Percentiles rank a stretch among this genome's conserved stretches.
Evolutionary conservation across 2,113 vertebrate species (phyloP).

Genomic region (Notechis scutatus): DNA sequence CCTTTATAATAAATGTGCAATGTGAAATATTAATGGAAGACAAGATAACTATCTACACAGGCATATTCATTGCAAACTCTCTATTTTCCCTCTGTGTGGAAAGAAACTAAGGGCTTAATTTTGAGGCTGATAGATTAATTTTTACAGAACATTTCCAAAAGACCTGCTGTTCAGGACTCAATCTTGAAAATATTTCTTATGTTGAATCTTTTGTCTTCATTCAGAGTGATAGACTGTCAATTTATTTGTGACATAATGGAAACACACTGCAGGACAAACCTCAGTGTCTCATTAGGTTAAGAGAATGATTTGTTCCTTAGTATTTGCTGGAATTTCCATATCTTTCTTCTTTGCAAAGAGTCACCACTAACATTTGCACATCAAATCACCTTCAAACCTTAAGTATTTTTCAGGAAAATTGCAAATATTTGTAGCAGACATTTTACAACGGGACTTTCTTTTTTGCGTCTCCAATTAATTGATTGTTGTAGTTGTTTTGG

Average conservation of each 20-base stretch:
- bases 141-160: slow-evolving; percentile 12
- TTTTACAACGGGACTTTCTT: neutral
- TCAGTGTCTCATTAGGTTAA: neutral
- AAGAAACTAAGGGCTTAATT: neutral
- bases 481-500: neutral
- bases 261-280: neutral
- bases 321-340: neutral
- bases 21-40: neutral
- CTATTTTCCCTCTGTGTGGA: neutral
- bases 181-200: slow-evolving; percentile 6
- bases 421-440: neutral
- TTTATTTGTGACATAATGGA: neutral
- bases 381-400: neutral
- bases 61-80: neutral
- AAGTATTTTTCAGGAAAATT: neutral
- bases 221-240: neutral
- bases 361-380: neutral
- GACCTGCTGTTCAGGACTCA: neutral
- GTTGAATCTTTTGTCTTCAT: neutral
- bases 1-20: neutral
- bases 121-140: neutral
- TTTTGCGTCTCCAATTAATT: neutral
- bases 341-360: neutral
- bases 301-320: neutral
- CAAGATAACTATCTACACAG: neutral